Evolutionary conservation across 2,797 vertebrate genomes (phyloP).

Genomic region (Phataginus tricuspis): DNA sequence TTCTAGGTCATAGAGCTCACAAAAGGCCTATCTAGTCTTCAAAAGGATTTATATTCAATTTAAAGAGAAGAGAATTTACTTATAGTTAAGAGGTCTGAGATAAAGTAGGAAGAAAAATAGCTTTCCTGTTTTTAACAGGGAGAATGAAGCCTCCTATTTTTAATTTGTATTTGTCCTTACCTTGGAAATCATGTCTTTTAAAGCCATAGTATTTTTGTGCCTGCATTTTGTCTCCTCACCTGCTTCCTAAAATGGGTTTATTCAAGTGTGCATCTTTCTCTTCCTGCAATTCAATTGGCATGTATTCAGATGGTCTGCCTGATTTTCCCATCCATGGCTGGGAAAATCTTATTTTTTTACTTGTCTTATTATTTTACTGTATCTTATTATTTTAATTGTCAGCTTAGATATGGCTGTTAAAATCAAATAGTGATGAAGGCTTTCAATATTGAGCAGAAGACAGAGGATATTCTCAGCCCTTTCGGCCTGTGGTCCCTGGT

Average conservation of each 20-base stretch:
- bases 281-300: background rate
- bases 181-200: background rate
- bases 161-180: background rate
- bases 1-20: background rate
- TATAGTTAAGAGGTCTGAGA: background rate
- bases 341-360: too few relatives aligned
- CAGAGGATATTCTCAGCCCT: background rate
- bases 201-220: background rate
- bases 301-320: background rate
- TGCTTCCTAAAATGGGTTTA: conserved; percentile 1
- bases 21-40: background rate
- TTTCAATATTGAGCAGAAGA: background rate
- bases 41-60: background rate
- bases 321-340: background rate
- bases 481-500: background rate
- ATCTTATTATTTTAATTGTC: background rate
- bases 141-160: background rate
- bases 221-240: conserved; percentile 1
- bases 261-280: background rate
- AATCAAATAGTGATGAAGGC: background rate
- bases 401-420: background rate
- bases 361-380: too few relatives aligned
- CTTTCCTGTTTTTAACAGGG: background rate
- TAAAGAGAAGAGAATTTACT: background rate
- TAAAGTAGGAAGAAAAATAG: background rate